Evolutionary conservation across 2,888 invertebrate species (phyloP), one percentile per base, ranked within the genome.

Genomic region (Cryptophagus acutangulus): DNA sequence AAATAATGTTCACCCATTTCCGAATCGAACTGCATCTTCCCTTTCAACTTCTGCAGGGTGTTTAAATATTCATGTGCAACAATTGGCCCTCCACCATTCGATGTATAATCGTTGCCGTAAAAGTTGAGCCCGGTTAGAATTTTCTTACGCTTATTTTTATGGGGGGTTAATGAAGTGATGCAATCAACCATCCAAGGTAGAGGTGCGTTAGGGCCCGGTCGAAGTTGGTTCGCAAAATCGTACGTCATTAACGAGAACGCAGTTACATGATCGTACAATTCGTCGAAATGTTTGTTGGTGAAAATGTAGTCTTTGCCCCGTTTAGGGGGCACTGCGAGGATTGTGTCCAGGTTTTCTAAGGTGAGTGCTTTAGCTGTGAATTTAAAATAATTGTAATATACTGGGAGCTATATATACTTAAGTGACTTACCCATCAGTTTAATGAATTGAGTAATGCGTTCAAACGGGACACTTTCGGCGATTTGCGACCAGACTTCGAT

Each of bases 211-310:
- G 94, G 90, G 28, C 93, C 89, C 57, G 89, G 89, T 57, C 84
- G 77, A 63, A 86, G 83, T 8, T 84, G 75, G 64, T 72, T 86
- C 2, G 93, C 93, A 68, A 81, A 95, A 66, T 96, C 95, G 62
- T 96, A 96, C 0, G 94, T 94, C 94, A 95, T 95, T n/a, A 96
- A 74, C 18, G 93, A 93, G 62, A 95, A 91, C 15, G 82, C 87
- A 57, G 84, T 83, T 0, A 95, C 79, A 65, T 82, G 74, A 3
- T 84, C 79, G 46, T 83, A 81, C 35, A 95, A 74, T 33, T 77
- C 76, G 57, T 87, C 80, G 66, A 91, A 89, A 51, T 92, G 83
- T 49, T 82, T 74, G 39, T 78, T 72, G 17, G 76, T 76, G 67
- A 93, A 89, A 54, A 84, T 75, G 3, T 71, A 70, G 30, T 75